Percentiles rank a stretch among this genome's conserved stretches.
Conservation (phyloP, 2,113 vertebrate species). For the Trichomycterus rosablanca region DNA sequence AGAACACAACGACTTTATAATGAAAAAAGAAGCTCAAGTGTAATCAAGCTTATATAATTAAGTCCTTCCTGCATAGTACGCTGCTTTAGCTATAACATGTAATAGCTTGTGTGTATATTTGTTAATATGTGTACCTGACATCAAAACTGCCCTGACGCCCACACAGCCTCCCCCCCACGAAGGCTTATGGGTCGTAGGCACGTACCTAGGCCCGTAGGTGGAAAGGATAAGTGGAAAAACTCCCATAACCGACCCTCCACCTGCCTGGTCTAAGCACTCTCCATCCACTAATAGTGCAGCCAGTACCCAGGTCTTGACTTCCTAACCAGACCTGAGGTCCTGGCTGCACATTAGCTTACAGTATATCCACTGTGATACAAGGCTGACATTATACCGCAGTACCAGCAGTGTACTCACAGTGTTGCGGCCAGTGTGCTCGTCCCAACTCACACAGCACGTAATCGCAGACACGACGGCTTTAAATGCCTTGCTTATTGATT, state of each 20-base stretch:
- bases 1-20: slow-evolving; percentile 20
- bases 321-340: slow-evolving; percentile 51
- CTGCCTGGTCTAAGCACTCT: slow-evolving; percentile 15
- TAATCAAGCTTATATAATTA: not conserved
- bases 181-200: slow-evolving; percentile 56
- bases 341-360: slow-evolving; percentile 31
- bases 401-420: slow-evolving; percentile 38
- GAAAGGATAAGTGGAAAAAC: slow-evolving; percentile 33
- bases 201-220: slow-evolving; percentile 44
- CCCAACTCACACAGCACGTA: slow-evolving; percentile 71
- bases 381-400: no score
- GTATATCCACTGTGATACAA: slow-evolving; percentile 14
- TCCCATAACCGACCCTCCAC: slow-evolving; percentile 14
- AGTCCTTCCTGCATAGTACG: slow-evolving; percentile 11
- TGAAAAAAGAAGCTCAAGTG: slow-evolving; percentile 10
- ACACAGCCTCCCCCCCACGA: slow-evolving; percentile 59
- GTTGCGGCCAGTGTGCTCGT: slow-evolving; percentile 56
- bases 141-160: slow-evolving; percentile 43
- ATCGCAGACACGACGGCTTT: slow-evolving; percentile 44
- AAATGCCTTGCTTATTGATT: not conserved
- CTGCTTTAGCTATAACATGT: not conserved
- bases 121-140: slow-evolving; percentile 32
- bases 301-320: slow-evolving; percentile 48
- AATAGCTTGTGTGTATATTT: slow-evolving; percentile 25
- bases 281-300: slow-evolving; percentile 22